Base-by-base conservation (phyloP, 2,888 invertebrate genomes). In the Halictus quadricinctus region DNA sequence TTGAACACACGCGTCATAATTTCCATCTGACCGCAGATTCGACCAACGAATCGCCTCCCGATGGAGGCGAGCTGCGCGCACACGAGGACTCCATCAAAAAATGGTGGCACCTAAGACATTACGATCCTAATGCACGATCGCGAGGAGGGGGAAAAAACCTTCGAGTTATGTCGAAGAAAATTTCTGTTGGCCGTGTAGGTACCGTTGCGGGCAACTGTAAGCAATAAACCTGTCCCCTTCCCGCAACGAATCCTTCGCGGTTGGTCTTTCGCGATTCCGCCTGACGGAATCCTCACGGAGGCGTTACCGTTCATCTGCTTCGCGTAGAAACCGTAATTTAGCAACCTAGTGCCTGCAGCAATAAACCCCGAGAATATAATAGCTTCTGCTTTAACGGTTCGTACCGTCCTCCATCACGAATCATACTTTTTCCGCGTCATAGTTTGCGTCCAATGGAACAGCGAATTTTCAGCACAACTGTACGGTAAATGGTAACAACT, bases 221-320 rank as follows among this genome's bases (percentile, higher is more conserved):
- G 80, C 70, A 75, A 86, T 86, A 83, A 85, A 82, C 29, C 72
- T 64, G 69, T 88, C 85, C 60, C 78, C 78, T 81, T 84, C 50
- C 74, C 29, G 36, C 69, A 21, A 29, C 50, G 29, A 43, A 75
- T 36, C 21, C 66, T 79, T 25, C 60, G 46, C 66, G 66, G 36
- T 48, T 60, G 72, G 79, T 75, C 86, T 72, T 72, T 43, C 66
- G 76, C 60, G 70, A 66, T 64, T 86, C 76, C 58, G 54, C 18
- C 83, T 69, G 83, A 79, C 73, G 70, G 75, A 76, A 81, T 83
- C 79, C 69, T 82, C 80, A 66, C 76, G 76, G 70, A 88, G 88
- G 88, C 81, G 84, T 88, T 88, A 84, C 88, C 86, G 88, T 88
- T 88, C 88, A 84, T 88, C 88, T 84, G 78, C 81, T 84, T 79